Percentiles rank a stretch among this genome's conserved stretches.
Evolutionary conservation across 2,888 invertebrate genomes (phyloP).

Genomic region (Reticulitermes lucifugus): DNA sequence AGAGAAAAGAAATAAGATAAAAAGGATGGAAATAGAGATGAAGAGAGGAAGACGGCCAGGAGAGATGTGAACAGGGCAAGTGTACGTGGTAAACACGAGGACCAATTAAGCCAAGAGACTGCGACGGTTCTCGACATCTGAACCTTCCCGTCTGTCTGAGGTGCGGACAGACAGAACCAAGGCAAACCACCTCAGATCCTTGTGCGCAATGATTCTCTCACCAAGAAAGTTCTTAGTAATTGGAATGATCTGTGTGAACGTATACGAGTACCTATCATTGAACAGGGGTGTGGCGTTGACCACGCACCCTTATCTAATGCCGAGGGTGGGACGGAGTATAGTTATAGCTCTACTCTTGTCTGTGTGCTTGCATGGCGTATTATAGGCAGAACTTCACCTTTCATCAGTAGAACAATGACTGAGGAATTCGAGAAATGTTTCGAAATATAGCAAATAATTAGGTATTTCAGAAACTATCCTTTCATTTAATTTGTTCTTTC

Average conservation of each 20-base stretch:
- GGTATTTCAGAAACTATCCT: too few species aligned
- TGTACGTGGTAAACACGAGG: background rate
- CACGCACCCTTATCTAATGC: too few species aligned
- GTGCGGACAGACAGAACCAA: background rate
- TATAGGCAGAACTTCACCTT: too few species aligned
- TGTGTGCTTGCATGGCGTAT: too few species aligned
- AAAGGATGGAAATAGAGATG: background rate
- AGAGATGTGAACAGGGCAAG: background rate
- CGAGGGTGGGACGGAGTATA: too few species aligned
- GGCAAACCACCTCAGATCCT: background rate
- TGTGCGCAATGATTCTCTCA: background rate
- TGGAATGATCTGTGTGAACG: background rate
- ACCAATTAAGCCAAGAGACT: constrained; percentile 1
- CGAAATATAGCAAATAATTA: too few species aligned
- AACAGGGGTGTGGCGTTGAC: too few species aligned
- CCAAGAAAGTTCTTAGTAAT: background rate
- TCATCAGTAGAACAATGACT: too few species aligned
- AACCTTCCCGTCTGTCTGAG: background rate
- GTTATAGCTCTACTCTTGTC: too few species aligned
- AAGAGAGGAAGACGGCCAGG: background rate
- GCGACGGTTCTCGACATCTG: background rate
- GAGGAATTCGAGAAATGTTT: too few species aligned
- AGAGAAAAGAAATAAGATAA: constrained; percentile 7
- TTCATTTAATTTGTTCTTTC: too few species aligned
- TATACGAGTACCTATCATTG: background rate